phyloP scores from a whole-genome alignment of 2,888 invertebrate species.

The Eupithecia exiguata region DNA sequence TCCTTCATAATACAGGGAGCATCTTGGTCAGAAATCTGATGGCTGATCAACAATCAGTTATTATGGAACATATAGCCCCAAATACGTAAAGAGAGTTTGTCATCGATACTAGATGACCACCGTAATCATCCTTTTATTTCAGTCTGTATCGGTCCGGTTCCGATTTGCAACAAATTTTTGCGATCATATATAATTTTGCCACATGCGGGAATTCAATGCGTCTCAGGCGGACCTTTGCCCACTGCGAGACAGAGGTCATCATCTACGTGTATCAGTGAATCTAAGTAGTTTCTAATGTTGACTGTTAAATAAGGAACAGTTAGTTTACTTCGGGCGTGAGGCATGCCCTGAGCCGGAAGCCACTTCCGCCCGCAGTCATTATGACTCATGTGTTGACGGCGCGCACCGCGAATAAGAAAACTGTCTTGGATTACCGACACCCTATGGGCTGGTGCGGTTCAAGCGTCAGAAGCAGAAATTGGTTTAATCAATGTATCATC shows the following conservation, averaged over 20 bases:
- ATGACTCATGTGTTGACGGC: slow-evolving; percentile 45
- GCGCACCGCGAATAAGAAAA: slow-evolving; percentile 35
- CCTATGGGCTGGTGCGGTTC: neutral
- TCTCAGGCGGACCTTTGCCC: neutral
- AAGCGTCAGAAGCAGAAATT: neutral
- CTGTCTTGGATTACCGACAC: slow-evolving; percentile 8
- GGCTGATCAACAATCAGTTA: neutral
- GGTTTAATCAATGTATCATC: neutral
- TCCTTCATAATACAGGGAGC: neutral
- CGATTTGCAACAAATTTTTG: no score
- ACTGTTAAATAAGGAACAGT: slow-evolving; percentile 38
- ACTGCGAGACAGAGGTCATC: neutral
- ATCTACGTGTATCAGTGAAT: neutral
- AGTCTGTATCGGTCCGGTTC: no score
- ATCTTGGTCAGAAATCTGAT: neutral
- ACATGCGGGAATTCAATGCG: neutral
- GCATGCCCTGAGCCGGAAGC: slow-evolving; percentile 59
- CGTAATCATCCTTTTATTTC: neutral
- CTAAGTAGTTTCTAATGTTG: neutral
- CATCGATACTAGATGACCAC: neutral
- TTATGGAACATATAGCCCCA: neutral
- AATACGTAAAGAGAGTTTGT: neutral
- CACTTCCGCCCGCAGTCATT: slow-evolving; percentile 54
- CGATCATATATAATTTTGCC: no score
- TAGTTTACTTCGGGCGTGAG: slow-evolving; percentile 41